phyloP scores from a whole-genome alignment of 2,113 vertebrate species.

The Helogale parvula region DNA sequence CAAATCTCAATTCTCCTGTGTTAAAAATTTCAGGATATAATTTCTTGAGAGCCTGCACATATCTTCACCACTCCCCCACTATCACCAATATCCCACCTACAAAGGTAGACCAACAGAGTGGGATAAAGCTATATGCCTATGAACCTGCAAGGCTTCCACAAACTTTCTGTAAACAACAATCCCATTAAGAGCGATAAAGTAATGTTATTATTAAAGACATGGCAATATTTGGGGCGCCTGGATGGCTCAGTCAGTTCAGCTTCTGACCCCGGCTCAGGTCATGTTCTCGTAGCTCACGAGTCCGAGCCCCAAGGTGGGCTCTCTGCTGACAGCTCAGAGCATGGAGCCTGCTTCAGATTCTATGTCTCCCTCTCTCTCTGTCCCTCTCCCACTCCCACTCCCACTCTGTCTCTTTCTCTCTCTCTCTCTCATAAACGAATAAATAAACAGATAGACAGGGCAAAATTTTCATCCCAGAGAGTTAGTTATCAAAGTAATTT shows the following conservation, averaged over 20 bases:
- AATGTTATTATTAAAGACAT: constrained; percentile 14
- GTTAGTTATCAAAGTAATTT: constrained; percentile 30
- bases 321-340: no score
- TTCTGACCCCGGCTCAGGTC: no score
- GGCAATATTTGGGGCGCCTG: not conserved
- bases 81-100: not conserved
- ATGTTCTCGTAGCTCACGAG: no score
- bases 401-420: no score
- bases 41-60: not conserved
- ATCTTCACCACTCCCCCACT: not conserved
- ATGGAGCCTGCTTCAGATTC: no score
- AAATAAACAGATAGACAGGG: not conserved
- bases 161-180: constrained; percentile 45
- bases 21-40: not conserved
- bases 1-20: not conserved
- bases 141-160: not conserved
- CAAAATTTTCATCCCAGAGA: constrained; percentile 27
- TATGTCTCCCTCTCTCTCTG: no score
- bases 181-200: not conserved
- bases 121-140: not conserved
- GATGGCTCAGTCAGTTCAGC: not conserved
- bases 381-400: no score
- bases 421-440: no score
- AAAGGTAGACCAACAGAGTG: not conserved
- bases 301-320: no score